phyloP scores from a whole-genome alignment of 2,888 invertebrate genomes.

The Exocentrus adspersus region DNA sequence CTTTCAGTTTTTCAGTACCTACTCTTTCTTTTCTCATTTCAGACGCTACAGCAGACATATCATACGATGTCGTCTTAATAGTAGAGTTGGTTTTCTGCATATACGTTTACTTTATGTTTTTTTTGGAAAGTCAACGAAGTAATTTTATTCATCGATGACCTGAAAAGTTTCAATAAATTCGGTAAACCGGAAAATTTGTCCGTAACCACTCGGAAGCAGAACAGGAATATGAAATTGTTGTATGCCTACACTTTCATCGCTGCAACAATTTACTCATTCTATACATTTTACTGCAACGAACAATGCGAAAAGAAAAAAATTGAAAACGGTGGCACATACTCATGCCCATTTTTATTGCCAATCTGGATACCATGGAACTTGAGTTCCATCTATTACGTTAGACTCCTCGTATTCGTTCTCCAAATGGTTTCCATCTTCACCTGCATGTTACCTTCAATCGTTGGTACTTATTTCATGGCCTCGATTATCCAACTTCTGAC shows the following conservation, averaged over 20 bases:
- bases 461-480: neutral
- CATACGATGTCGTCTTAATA: neutral
- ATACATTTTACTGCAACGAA: neutral
- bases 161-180: neutral
- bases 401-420: neutral
- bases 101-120: neutral
- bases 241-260: neutral
- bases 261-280: neutral
- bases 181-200: neutral
- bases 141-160: neutral
- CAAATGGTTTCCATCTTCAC: neutral
- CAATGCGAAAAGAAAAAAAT: neutral
- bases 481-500: neutral
- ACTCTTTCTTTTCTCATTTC: neutral
- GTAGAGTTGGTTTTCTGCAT: neutral
- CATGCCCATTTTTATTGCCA: neutral
- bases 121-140: neutral
- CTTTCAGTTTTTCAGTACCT: too few relatives aligned
- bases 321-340: neutral
- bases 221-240: neutral
- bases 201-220: neutral
- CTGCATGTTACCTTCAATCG: neutral
- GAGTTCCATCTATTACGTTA: neutral
- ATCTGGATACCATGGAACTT: neutral
- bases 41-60: neutral